Evolutionary conservation across 2,797 vertebrate species (phyloP), one percentile per base, ranked within the genome.

Genomic region (Sarcophilus harrisii): DNA sequence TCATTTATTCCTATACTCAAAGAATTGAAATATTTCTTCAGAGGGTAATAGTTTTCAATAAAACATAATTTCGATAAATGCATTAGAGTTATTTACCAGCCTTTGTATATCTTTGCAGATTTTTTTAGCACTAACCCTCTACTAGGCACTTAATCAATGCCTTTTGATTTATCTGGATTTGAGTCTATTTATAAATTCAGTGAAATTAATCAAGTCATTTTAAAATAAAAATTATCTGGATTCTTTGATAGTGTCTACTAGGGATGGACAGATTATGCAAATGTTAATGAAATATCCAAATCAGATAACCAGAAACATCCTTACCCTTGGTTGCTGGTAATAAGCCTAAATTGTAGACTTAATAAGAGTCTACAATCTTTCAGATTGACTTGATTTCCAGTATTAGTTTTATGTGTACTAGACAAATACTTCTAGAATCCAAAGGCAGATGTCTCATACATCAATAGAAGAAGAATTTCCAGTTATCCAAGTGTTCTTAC

Each of bases 171-270:
- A 93, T 96, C 38, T 93, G 32, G 90, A 95, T 94, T 95, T 94
- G 94, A 4, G 93, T 95, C 18, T n/a, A 1, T 95, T 97, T 96
- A 66, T 24, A 94, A 91, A 93, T 93, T 93, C 45, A 92, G 55
- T 60, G 57, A 91, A 95, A 96, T 11, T 38, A 92, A 54, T 32
- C 89, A 59, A 57, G 5, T 96, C 57, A 29, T 92, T 94, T 94
- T 92, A 57, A 16, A n/a, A 73, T 6, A 73, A 49, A 87, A 18
- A 81, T 38, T 24, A 45, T 81, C 6, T 45, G 1, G 92, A 93
- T 57, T 92, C 58, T 90, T 29, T 49, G 55, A 30, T 55, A 54
- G 16, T 92, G 90, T 87, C 9, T 87, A 81, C 57, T 87, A 58
- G 29, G 73, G 54, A 73, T 38, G 38, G 66, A 38, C 18, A 38